Conservation (phyloP, 2,797 vertebrate species). For the Erpetoichthys calabaricus region DNA sequence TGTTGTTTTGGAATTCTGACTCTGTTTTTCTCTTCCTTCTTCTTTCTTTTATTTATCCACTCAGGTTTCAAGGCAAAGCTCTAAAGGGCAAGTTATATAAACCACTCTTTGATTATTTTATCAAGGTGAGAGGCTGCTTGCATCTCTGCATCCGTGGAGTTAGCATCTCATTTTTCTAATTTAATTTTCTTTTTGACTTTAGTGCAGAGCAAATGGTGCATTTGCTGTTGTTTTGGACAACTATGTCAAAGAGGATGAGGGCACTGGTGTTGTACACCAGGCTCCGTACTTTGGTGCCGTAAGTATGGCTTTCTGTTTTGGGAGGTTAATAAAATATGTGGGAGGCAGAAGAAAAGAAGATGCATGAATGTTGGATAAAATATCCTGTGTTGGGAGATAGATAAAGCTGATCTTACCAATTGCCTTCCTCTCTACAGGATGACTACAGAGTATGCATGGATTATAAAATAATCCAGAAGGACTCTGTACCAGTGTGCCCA, state of each 20-base stretch:
- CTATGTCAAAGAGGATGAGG: constrained; percentile 89
- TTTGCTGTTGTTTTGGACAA: constrained; percentile 76
- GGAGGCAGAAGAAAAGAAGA: too few species aligned
- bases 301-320: constrained; percentile 36
- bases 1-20: neutral
- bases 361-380: too few species aligned
- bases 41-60: constrained; percentile 17
- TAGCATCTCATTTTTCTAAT: neutral
- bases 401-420: too few species aligned
- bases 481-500: constrained; percentile 81
- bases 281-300: constrained; percentile 97
- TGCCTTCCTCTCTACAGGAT: constrained; percentile 50
- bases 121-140: constrained; percentile 55
- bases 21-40: neutral
- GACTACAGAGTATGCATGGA: constrained; percentile 88
- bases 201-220: constrained; percentile 72
- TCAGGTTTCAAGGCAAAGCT: constrained; percentile 74
- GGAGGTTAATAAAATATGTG: too few species aligned
- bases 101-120: constrained; percentile 85
- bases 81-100: constrained; percentile 87
- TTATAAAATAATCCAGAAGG: constrained; percentile 80
- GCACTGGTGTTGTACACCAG: constrained; percentile 91
- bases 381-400: too few species aligned
- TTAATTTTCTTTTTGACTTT: constrained; percentile 21
- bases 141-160: neutral